Evolutionary conservation across 2,888 invertebrate genomes (phyloP).

Genomic region (Xanthorhoe spadicearia): DNA sequence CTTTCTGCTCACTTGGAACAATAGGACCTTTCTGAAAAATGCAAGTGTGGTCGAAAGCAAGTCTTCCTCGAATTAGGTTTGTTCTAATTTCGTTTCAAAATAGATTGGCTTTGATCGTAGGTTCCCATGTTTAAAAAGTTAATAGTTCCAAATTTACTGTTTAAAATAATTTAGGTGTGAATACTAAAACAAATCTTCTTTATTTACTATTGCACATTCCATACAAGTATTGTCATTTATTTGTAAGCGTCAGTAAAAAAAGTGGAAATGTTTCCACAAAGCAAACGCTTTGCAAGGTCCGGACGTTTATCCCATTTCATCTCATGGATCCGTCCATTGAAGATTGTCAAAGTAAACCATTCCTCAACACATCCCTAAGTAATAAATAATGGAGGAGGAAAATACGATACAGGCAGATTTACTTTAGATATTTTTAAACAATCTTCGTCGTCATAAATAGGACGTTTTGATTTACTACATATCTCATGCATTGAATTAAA

Average conservation of each 20-base stretch:
- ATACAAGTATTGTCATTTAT: neutral
- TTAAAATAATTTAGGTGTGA: too few relatives aligned
- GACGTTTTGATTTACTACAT: neutral
- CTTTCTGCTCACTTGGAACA: conserved; percentile 12
- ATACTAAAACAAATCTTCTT: too few relatives aligned
- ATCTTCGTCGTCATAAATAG: neutral
- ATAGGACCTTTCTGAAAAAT: conserved; percentile 20
- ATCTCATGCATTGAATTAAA: neutral
- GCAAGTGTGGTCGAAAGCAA: neutral
- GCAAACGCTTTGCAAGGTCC: neutral
- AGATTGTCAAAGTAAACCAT: conserved; percentile 6
- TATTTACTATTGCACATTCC: too few relatives aligned
- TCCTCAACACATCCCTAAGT: conserved; percentile 3
- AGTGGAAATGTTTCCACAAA: neutral
- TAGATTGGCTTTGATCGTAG: too few relatives aligned
- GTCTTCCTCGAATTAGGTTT: neutral
- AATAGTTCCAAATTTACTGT: neutral
- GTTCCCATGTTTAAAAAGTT: neutral
- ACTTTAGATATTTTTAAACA: neutral
- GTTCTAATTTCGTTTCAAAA: neutral
- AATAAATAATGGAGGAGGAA: neutral
- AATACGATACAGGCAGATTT: conserved; percentile 7
- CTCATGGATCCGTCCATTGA: conserved; percentile 4
- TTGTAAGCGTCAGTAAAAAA: neutral
- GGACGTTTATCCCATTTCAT: conserved; percentile 3